phyloP scores from a whole-genome alignment of 1,140 invertebrate genomes.

The Nasonia longicornis region DNA sequence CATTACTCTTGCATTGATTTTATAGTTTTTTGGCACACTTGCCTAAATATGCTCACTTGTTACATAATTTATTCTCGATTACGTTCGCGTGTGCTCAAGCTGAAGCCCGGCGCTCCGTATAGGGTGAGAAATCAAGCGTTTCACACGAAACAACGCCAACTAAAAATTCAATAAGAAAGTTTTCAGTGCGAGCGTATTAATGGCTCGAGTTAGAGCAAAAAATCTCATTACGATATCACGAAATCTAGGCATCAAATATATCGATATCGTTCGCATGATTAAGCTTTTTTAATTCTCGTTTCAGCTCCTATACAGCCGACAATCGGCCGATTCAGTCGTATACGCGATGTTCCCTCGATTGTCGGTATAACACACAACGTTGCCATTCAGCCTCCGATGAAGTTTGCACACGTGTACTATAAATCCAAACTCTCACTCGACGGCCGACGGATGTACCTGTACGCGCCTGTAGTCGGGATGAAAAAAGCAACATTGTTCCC shows the following conservation, averaged over 20 bases:
- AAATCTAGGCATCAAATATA: neutral
- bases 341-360: neutral
- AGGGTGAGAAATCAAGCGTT: neutral
- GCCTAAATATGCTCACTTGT: neutral
- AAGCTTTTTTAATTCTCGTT: neutral
- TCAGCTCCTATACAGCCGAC: neutral
- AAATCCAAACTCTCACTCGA: slow-evolving; percentile 4
- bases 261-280: neutral
- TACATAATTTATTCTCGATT: too few relatives aligned
- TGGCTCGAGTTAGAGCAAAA: neutral
- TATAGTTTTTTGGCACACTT: too few relatives aligned
- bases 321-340: neutral
- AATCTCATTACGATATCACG: neutral
- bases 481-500: slow-evolving; percentile 18
- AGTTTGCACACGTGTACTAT: neutral
- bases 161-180: neutral
- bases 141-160: neutral
- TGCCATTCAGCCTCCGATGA: neutral
- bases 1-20: neutral
- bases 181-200: neutral
- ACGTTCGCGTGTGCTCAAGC: too few relatives aligned
- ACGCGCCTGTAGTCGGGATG: neutral
- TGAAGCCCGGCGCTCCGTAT: too few relatives aligned
- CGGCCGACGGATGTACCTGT: neutral
- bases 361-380: neutral